Base-by-base conservation (phyloP, 1,140 invertebrate species). In the Ceratoteleas bidentatus region DNA sequence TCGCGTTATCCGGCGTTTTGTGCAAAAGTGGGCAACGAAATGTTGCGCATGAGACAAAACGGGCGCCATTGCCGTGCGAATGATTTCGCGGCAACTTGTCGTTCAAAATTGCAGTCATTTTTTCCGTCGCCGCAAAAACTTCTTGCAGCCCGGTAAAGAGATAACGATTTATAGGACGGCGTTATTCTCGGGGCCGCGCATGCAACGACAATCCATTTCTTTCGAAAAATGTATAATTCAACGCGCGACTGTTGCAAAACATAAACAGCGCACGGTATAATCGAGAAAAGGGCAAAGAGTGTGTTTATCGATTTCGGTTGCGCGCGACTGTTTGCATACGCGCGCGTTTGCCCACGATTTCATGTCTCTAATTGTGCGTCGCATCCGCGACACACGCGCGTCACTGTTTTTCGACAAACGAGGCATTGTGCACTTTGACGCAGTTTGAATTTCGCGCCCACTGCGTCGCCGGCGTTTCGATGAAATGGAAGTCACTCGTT, bases 191-290 rank as follows among this genome's bases (percentile, higher is more conserved):
- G 13, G 10, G 40, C 58, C 61, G 24, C 33, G 53, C 65, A 78
- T 78, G 75, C 66, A 65, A 72, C 53, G 32, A 33, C 60, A 47
- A 58, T 72, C 14, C 38, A 54, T 64, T 72, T 70, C 73, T 58
- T 78, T 65, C 50, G 53, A 10, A 68, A 78, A 58, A 77, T 70
- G 58, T 65, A 78, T 78, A 70, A 78, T 78, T 78, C 66, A 78
- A 65, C 65, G 32, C 33, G 75, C 50, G 14, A 65, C 61, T 64
- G 60, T 58, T 60, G 60, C 60, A 14, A 70, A 78, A 72, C 75
- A 60, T 78, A 78, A 78, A 70, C 75, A 78, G 36, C 43, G 40
- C 68, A 49, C 24, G 33, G 58, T 33, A 58, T 66, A 72, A 79
- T 78, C 32, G 15, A 36, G 40, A 80, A 80, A 24, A 80, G 69